phyloP scores from a whole-genome alignment of 2,113 vertebrate genomes.

The Scartelaos histophorus region DNA sequence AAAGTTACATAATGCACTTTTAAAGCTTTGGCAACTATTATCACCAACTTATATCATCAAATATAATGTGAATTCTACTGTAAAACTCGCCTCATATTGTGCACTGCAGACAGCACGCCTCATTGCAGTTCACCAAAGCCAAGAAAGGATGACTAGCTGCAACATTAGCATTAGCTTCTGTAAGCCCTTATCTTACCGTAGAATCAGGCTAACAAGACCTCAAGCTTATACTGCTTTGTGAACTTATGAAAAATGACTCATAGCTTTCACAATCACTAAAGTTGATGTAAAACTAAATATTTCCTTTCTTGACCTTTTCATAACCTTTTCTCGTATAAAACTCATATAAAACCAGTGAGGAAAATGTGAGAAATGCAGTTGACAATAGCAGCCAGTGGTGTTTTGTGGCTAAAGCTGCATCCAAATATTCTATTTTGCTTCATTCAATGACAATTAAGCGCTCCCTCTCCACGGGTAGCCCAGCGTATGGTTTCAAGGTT shows the following conservation, averaged over 20 bases:
- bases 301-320: conserved; percentile 11
- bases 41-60: too few species aligned
- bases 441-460: conserved; percentile 66
- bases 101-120: too few species aligned
- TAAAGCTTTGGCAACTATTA: too few species aligned
- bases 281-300: background rate
- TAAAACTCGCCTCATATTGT: too few species aligned
- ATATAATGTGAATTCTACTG: too few species aligned
- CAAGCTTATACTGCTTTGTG: background rate
- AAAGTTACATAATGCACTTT: too few species aligned
- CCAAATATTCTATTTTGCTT: conserved; percentile 54
- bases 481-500: conserved; percentile 60
- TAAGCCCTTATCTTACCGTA: too few species aligned
- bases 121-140: too few species aligned
- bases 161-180: too few species aligned
- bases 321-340: conserved; percentile 16
- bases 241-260: background rate
- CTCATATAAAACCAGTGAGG: conserved; percentile 1
- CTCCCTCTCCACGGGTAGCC: conserved; percentile 52
- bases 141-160: too few species aligned
- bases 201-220: background rate
- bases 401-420: conserved; percentile 42
- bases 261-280: background rate
- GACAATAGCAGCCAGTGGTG: conserved; percentile 34
- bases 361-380: conserved; percentile 20